Evolutionary conservation across 1,140 invertebrate species (phyloP).

Genomic region (Neuroterus valhalla): DNA sequence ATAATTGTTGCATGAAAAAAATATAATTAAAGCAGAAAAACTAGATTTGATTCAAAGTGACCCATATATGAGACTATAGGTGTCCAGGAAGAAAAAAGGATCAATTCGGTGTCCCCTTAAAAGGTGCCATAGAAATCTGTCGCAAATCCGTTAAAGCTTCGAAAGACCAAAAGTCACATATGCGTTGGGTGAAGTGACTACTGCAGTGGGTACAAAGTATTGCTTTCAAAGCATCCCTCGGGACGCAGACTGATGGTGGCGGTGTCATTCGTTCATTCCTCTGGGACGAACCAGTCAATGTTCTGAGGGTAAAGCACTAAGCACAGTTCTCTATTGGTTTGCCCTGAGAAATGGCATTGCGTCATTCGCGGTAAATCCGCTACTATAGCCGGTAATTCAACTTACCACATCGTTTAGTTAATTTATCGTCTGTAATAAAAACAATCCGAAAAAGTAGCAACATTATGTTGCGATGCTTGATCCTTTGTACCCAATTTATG

Average conservation of each 20-base stretch:
- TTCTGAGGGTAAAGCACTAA: slow-evolving; percentile 48
- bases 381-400: slow-evolving; percentile 5
- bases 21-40: no score
- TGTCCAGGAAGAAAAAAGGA: not conserved
- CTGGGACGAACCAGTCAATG: slow-evolving; percentile 51
- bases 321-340: slow-evolving; percentile 47
- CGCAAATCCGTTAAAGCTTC: slow-evolving; percentile 38
- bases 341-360: slow-evolving; percentile 52
- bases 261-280: slow-evolving; percentile 52
- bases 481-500: no score
- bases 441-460: not conserved
- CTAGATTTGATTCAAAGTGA: no score
- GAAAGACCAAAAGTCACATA: slow-evolving; percentile 53
- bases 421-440: slow-evolving; percentile 18
- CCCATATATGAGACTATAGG: no score
- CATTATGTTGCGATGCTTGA: no score
- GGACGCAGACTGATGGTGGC: slow-evolving; percentile 50
- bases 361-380: slow-evolving; percentile 29
- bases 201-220: slow-evolving; percentile 56
- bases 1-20: no score
- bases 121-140: slow-evolving; percentile 45
- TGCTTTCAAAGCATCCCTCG: slow-evolving; percentile 58
- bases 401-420: slow-evolving; percentile 25
- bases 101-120: not conserved
- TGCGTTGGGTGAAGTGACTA: slow-evolving; percentile 54